These are phyloP conservation scores for Pilophorus perplexus DNA, from an alignment of 2,888 invertebrate genomes.

Conservation along the genomic window DNA sequence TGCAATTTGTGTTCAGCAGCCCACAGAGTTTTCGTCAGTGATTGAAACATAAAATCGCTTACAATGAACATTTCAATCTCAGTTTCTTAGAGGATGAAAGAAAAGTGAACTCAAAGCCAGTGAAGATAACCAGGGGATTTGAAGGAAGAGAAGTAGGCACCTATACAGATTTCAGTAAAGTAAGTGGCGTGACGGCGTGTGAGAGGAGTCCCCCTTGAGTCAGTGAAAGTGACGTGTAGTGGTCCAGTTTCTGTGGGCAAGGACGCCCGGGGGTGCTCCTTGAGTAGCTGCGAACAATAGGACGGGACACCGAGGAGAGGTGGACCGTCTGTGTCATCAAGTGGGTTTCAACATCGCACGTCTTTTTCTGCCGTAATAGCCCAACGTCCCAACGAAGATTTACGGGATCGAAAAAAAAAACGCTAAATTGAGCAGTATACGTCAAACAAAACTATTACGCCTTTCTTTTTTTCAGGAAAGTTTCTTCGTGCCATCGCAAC, in stretches of 20 bases:
- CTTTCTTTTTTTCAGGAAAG: no score
- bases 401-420: background rate
- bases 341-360: slow-evolving; percentile 8
- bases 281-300: slow-evolving; percentile 17
- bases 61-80: no score
- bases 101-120: no score
- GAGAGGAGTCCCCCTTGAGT: slow-evolving; percentile 8
- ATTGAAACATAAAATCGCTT: no score
- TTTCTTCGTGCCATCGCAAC: background rate
- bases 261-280: slow-evolving; percentile 19
- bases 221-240: slow-evolving; percentile 35
- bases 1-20: no score
- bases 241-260: slow-evolving; percentile 31
- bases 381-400: background rate
- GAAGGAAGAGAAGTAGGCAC: background rate
- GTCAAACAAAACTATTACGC: no score
- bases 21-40: no score
- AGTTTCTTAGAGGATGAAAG: no score
- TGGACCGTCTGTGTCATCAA: background rate
- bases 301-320: background rate
- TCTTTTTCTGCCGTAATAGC: background rate
- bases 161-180: background rate
- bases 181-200: slow-evolving; percentile 27
- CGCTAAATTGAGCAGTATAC: background rate
- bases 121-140: slow-evolving; percentile 16